Evolutionary conservation across 1,140 invertebrate genomes (phyloP), one percentile per base, ranked within the genome.

Genomic region (Dinothrombium tinctorium): DNA sequence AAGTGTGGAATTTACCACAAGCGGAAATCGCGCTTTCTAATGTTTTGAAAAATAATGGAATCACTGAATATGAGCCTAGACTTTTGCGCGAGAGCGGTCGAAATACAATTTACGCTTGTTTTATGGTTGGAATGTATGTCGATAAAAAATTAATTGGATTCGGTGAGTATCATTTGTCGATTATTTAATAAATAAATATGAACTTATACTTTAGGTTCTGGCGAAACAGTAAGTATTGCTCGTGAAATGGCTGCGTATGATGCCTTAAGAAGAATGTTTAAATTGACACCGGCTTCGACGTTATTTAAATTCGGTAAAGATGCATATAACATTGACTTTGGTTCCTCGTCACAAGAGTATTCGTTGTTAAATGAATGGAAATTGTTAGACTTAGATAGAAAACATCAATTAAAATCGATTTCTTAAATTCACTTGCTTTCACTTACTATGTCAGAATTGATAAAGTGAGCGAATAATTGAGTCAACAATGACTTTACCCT

Each of bases 51-150:
- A 51, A 65, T 60, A 56, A 68, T 53, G 50, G 61, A 50, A 50
- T 57, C 40, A 62, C 63, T 9, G 46, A 63, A 2, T 64, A 62
- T 12, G 86, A 92, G 59, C 69, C 80, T 5, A 67, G 86, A 50
- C 54, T 94, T 0, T 69, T 90, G 19, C 71, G 69, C 20, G 63
- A 81, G 53, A 63, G 70, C 31, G 84, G 76, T 3, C 61, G 59
- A 32, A 78, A 74, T 50, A 84, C 82, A 1, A 58, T 92, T 24
- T 53, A 84, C 31, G 68, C 80, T 0, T 68, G 71, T 33, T 89
- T 76, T 57, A 68, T 76, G 57, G 71, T 95, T 35, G 86, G 76
- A 14, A 56, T 92, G 6, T 95, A 89, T 60, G 64, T 67, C 0
- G 65, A 86, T 49, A 77, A 79, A 54, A 53, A 75, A 53, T 67